Base-by-base conservation (phyloP, 2,797 vertebrate genomes). In the Anabas testudineus region DNA sequence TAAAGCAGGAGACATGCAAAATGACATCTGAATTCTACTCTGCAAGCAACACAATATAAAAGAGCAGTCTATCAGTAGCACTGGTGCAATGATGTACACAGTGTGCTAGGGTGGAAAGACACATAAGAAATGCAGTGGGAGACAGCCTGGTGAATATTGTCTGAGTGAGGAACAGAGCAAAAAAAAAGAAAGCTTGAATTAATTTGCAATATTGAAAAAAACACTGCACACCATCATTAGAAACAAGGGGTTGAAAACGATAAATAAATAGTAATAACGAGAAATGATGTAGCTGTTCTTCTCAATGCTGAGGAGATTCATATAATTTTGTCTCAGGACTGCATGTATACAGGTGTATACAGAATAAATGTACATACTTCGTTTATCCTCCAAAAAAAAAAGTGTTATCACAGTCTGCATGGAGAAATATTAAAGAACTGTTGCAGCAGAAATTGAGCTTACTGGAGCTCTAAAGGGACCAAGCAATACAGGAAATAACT, bases 381-480 rank as follows among this genome's bases (percentile, higher is more conserved):
- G 21, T 64, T 49, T 63, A 15, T 49, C 42, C 14, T 64, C 28
- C 41, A 65, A 65, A 49, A 67, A 63, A 63, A 78, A 76, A 70
- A 77, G 26, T 75, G 64, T 67, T 67, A 72, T 71, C 63, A 18
- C 15, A 57, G 57, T 34, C 64, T 56, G 39, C 28, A 37, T 3
- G 24, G 24, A 28, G 46, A 60, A 57, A 65, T 59, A 74, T 66
- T 61, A 64, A 47, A 67, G 22, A 82, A 54, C 16, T 28, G 10
- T 41, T 70, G 53, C 43, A 63, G 55, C 39, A 63, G 41, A 67
- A 30, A 49, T 61, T 10, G 48, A 5, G 48, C 63, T 63, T 61
- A 57, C n/a, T 51, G 48, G 24, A 34, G 42, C 14, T 21, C 2
- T 16, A 42, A 48, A 45, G 7, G 19, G 24, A 49, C 45, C 10